A percentile compares a stretch with the other conserved stretches of the same genome.
Evolutionary conservation across 2,113 vertebrate genomes (phyloP).

Genomic region (Perca schrenkii): DNA sequence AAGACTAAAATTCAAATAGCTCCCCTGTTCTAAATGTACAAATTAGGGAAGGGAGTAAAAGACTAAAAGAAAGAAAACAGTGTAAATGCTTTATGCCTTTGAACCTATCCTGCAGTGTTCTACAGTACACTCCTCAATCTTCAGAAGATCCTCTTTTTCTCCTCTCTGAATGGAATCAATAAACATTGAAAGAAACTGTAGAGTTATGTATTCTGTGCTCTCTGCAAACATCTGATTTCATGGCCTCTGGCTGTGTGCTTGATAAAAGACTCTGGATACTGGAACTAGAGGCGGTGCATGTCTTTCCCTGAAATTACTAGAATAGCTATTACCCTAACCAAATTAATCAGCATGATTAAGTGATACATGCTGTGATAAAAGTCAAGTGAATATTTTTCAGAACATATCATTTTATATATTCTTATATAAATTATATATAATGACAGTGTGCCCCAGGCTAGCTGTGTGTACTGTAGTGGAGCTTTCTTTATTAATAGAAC

Average conservation of each 20-base stretch:
- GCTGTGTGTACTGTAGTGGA: neutral
- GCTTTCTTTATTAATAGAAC: conserved; percentile 7
- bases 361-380: conserved; percentile 3
- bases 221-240: conserved; percentile 4
- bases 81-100: neutral
- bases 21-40: neutral
- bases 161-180: conserved; percentile 26
- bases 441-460: neutral
- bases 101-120: conserved; percentile 1
- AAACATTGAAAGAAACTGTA: conserved; percentile 11
- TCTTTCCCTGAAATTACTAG: conserved; percentile 10
- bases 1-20: neutral
- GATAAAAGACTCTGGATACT: conserved; percentile 10
- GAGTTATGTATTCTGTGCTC: conserved; percentile 18
- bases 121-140: neutral
- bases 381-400: neutral
- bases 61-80: neutral
- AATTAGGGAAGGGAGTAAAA: neutral
- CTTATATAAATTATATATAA: conserved; percentile 1
- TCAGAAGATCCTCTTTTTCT: conserved; percentile 12
- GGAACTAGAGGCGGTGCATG: neutral
- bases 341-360: neutral
- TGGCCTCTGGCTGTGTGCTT: neutral
- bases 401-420: conserved; percentile 8
- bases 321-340: neutral